Percentiles rank a stretch among this genome's conserved stretches.
Conservation (phyloP, 2,113 vertebrate genomes). For the Amphiprion percula region DNA sequence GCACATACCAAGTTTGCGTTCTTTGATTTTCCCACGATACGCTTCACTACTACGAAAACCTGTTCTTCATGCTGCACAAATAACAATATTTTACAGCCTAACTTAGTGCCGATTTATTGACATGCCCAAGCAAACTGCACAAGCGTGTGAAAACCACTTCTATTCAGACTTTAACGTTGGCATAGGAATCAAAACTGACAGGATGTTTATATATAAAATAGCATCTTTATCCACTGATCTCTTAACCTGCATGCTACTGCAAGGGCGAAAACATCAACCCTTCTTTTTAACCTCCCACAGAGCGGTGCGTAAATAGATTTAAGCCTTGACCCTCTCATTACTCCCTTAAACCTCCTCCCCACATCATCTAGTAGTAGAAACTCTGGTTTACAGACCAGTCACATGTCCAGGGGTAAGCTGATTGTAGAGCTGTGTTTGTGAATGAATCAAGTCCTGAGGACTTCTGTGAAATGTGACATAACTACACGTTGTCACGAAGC, state of each 20-base stretch:
- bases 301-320: constrained; percentile 68
- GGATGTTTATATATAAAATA: constrained; percentile 21
- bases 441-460: constrained; percentile 31
- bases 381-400: constrained; percentile 39
- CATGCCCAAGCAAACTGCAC: constrained; percentile 23
- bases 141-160: neutral
- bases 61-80: constrained; percentile 27
- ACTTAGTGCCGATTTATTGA: neutral
- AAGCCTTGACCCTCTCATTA: constrained; percentile 46
- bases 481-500: neutral
- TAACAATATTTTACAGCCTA: neutral
- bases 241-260: constrained; percentile 7
- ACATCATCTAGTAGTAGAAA: constrained; percentile 28
- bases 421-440: constrained; percentile 45
- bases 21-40: constrained; percentile 26
- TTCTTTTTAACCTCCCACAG: constrained; percentile 6
- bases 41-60: constrained; percentile 22
- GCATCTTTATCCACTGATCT: constrained; percentile 32
- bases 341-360: constrained; percentile 35
- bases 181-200: constrained; percentile 8
- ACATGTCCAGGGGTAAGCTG: constrained; percentile 49
- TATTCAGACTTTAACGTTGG: neutral
- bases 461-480: constrained; percentile 3
- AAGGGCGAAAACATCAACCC: constrained; percentile 27
- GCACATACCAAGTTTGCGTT: neutral